phyloP scores from a whole-genome alignment of 1,140 invertebrate genomes.

The Spodoptera frugiperda region DNA sequence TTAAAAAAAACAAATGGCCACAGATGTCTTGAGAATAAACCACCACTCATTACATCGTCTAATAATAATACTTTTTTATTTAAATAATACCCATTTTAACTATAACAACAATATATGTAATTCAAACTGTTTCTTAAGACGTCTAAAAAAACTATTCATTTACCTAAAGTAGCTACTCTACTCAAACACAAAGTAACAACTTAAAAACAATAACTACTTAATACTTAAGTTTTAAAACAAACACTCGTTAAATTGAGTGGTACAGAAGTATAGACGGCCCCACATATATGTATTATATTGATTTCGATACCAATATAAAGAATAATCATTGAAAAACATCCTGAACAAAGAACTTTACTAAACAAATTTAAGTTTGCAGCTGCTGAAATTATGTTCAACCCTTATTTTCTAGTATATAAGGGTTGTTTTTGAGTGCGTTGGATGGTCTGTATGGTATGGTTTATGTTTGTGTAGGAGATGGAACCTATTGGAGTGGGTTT shows the following conservation, averaged over 20 bases:
- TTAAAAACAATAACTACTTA: conserved; percentile 27
- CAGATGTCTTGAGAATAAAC: too few species aligned
- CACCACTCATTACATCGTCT: too few species aligned
- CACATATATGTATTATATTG: conserved; percentile 12
- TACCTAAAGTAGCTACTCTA: not conserved
- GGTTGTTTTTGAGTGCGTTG: not conserved
- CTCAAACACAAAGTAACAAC: not conserved
- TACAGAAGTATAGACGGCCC: not conserved
- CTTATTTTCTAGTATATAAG: not conserved
- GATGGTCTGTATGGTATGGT: not conserved
- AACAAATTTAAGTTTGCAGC: not conserved
- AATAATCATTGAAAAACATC: conserved; percentile 55
- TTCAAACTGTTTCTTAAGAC: not conserved
- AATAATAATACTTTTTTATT: too few species aligned
- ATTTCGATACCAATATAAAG: conserved; percentile 49
- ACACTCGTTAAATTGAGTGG: conserved; percentile 23
- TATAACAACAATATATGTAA: too few species aligned
- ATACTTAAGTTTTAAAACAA: conserved; percentile 4
- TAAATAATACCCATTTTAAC: too few species aligned
- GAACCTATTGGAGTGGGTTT: conserved; percentile 54
- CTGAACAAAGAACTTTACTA: conserved; percentile 49
- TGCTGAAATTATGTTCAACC: not conserved
- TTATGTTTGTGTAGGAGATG: conserved; percentile 46
- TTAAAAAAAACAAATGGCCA: too few species aligned
- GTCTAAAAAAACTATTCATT: not conserved